These are phyloP conservation scores for Formica aserva DNA, from an alignment of 2,888 invertebrate genomes.

Conservation along the genomic window DNA sequence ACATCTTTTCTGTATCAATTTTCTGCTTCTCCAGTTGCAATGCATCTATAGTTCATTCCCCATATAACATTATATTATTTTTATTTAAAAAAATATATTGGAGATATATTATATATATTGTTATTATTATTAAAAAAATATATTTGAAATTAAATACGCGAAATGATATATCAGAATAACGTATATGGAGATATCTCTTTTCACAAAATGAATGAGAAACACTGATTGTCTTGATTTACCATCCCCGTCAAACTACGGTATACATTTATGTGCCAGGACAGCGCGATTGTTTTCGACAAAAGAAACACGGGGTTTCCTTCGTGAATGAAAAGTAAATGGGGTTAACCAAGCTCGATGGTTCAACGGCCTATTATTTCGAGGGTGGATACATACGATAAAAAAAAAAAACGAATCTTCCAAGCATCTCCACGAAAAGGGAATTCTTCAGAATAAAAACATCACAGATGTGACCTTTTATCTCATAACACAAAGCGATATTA, in stretches of 20 bases:
- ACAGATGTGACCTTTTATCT: background rate
- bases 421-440: slow-evolving; percentile 59
- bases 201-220: slow-evolving; percentile 56
- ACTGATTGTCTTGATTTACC: slow-evolving; percentile 45
- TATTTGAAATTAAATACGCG: background rate
- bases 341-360: slow-evolving; percentile 71
- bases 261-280: slow-evolving; percentile 62
- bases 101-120: background rate
- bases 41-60: background rate
- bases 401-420: slow-evolving; percentile 64
- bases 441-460: slow-evolving; percentile 29
- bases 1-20: background rate
- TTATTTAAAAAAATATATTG: background rate
- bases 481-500: slow-evolving; percentile 50
- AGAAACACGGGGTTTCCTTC: slow-evolving; percentile 63
- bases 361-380: slow-evolving; percentile 68
- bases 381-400: slow-evolving; percentile 70
- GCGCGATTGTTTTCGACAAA: slow-evolving; percentile 72
- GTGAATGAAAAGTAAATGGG: slow-evolving; percentile 74
- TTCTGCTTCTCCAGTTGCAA: background rate
- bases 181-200: background rate
- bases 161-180: background rate
- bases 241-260: slow-evolving; percentile 52
- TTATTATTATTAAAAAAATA: background rate
- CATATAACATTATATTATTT: background rate